Evolutionary conservation across 2,113 vertebrate genomes (phyloP), one percentile per base, ranked within the genome.

Genomic region (Progne subis): DNA sequence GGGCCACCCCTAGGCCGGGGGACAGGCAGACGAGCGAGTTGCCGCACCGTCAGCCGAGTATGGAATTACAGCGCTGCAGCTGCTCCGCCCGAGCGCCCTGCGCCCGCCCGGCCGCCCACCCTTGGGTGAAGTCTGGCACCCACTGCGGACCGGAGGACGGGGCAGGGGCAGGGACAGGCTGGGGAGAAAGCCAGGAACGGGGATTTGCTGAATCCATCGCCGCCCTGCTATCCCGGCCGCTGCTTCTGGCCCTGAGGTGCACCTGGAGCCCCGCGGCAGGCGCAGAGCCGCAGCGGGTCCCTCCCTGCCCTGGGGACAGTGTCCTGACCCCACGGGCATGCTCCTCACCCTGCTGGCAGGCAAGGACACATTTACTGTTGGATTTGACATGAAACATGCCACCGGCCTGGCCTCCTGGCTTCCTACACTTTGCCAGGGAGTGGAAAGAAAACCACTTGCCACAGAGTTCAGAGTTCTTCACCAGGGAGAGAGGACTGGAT

Each of bases 1-100:
- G 79, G 92, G 37, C 88, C 13, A 0, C 8, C 50, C 23, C 31
- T 16, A 6, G 1, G 1, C 50, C 29, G 0, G 23, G 68, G 90
- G 13, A 82, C 44, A 3, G 88, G 88, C 79, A 32, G 79, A 18
- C 5, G 43, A 46, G 37, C 28, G 9, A 55, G 95, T 39, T 76
- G 55, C 81, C 85, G 90, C 94, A 63, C 75, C 0, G 86, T 92
- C 96, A 97, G 94, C 95, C 78, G 50, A 52, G 95, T 94, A 12
- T 94, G 95, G 92, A 97, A 96, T 96, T 95, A 93, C 96, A 97
- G 94, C 92, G 9, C 80, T 37, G 43, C 91, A 88, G 91, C 96
- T 97, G 94, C 92, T 53, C 17, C 5, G 92, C 31, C 31, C 5
- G 56, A 70, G 60, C 6, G 7, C 10, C 11, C 0, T 1, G 29